Percentiles rank a stretch among this genome's conserved stretches.
phyloP scores from a whole-genome alignment of 2,888 invertebrate genomes.

The Notocelia uddmanniana region DNA sequence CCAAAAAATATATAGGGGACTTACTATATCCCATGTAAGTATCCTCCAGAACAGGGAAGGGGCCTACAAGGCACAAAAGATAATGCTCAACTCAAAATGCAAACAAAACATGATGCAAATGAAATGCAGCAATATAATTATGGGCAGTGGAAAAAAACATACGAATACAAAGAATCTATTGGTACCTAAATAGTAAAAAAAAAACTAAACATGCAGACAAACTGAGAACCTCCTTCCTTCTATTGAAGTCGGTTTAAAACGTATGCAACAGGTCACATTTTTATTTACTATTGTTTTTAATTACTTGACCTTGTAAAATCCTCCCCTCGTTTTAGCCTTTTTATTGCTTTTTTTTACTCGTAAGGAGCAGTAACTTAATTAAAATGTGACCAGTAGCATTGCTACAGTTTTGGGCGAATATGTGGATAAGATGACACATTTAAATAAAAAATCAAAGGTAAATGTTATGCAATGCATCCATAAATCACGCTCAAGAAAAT shows the following conservation, averaged over 20 bases:
- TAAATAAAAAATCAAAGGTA: not conserved
- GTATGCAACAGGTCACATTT: too few relatives aligned
- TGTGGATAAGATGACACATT: not conserved
- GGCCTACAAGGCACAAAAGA: constrained; percentile 81
- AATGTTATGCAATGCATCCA: not conserved
- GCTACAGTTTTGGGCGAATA: not conserved
- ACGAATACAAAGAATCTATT: too few relatives aligned
- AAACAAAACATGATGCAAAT: constrained; percentile 18
- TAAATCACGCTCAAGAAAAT: not conserved
- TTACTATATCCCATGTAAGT: constrained; percentile 85
- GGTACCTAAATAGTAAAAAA: too few relatives aligned
- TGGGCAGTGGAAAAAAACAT: not conserved
- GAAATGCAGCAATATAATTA: not conserved
- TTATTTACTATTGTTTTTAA: too few relatives aligned
- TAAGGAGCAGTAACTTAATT: too few relatives aligned
- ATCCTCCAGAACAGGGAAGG: constrained; percentile 85
- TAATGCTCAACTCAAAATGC: constrained; percentile 58
- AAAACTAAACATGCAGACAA: too few relatives aligned
- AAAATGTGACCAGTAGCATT: not conserved
- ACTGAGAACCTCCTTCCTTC: too few relatives aligned
- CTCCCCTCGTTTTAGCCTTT: too few relatives aligned
- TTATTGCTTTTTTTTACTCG: too few relatives aligned
- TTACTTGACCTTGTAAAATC: too few relatives aligned
- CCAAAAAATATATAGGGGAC: constrained; percentile 62
- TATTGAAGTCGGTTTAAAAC: too few relatives aligned